Evolutionary conservation across 2,797 vertebrate species (phyloP), one percentile per base, ranked within the genome.

Genomic region (Bryconaethiops microstoma): DNA sequence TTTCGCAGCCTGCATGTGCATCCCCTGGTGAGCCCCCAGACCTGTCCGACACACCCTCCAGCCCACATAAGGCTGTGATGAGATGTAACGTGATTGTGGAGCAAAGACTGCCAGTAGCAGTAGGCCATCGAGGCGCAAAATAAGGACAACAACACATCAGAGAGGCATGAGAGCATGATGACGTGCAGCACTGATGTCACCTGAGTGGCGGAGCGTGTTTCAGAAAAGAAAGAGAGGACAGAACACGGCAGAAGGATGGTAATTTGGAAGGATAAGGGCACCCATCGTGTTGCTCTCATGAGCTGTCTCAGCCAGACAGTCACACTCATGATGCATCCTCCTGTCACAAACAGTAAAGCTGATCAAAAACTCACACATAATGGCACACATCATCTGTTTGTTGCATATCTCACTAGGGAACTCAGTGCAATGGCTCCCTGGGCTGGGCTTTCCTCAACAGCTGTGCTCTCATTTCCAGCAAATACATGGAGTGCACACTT

Each of bases 101-200:
- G 76, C 82, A 62, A 60, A 67, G n/a, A 19, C 57, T 54, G 59
- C 84, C 62, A 82, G 21, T 48, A 68, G 82, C 67, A 69, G 71
- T 78, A 78, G 80, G 78, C 74, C 62, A 82, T 23, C 19, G 35
- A 9, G 63, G 77, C 55, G 71, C 68, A 82, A 82, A 80, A 77
- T 78, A 82, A 83, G 80, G 76, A 80, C 82, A 87, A 77, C 75
- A 87, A 54, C 80, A 84, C 50, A 57, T 69, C 76, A 74, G 62
- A 78, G 29, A 70, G 45, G 52, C 74, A 74, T 75, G 67, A 72
- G 14, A 80, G 74, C 48, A 80, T 23, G 60, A 65, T 68, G 62
- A 85, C 13, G 67, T 50, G 72, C 48, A 63, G 35, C 13, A 78
- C 21, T 78, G 39, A 82, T 78, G 55, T 79, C 42, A 68, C 69